Conservation (phyloP, 1,140 invertebrate genomes). For the Eciton burchellii region DNA sequence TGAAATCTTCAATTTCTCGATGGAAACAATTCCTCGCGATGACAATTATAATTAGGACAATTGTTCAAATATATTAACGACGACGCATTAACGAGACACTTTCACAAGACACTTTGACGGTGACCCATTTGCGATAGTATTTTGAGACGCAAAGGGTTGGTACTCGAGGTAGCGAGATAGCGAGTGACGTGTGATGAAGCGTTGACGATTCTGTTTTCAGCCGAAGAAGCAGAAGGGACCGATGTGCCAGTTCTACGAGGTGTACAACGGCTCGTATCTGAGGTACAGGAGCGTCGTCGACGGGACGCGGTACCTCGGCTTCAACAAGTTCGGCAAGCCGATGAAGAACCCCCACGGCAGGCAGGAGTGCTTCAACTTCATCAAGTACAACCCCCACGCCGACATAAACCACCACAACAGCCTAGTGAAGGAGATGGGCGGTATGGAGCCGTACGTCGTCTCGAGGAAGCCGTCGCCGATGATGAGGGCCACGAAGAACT, state of each 20-base stretch:
- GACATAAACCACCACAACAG: constrained; percentile 85
- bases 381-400: constrained; percentile 85
- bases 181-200: constrained; percentile 20
- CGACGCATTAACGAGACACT: too few species aligned
- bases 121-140: not conserved
- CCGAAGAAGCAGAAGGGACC: constrained; percentile 82
- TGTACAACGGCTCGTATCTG: constrained; percentile 85
- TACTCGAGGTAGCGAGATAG: not conserved
- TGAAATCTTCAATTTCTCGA: too few species aligned
- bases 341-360: constrained; percentile 82
- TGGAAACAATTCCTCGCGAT: too few species aligned
- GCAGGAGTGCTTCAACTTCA: constrained; percentile 85
- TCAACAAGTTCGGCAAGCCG: constrained; percentile 85
- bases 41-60: too few species aligned
- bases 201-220: constrained; percentile 69
- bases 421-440: constrained; percentile 81
- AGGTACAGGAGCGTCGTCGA: constrained; percentile 85
- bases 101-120: too few species aligned
- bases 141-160: not conserved
- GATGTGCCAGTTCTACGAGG: constrained; percentile 86
- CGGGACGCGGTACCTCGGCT: constrained; percentile 83
- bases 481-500: constrained; percentile 76
- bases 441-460: constrained; percentile 74
- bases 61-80: too few species aligned
- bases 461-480: constrained; percentile 67